Conservation (phyloP, 2,888 invertebrate species). For the Entomobrya proxima region DNA sequence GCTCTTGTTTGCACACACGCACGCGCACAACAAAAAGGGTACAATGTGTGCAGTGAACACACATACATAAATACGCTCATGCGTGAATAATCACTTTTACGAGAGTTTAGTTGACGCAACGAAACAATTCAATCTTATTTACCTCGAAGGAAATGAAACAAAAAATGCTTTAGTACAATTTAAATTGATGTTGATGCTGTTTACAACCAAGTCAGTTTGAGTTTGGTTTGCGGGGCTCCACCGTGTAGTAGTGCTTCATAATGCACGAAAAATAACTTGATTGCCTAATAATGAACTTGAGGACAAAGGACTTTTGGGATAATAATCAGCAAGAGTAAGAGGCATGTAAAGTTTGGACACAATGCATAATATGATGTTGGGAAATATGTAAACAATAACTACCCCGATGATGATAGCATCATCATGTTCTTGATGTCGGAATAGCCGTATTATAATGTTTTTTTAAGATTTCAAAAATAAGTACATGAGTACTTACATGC, state of each 20-base stretch:
- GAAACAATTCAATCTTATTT: constrained; percentile 10
- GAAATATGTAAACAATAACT: neutral
- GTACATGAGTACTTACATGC: no score
- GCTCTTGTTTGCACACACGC: neutral
- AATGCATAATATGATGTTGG: neutral
- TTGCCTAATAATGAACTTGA: constrained; percentile 49
- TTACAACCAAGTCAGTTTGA: no score
- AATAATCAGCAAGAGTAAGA: neutral
- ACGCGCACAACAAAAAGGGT: neutral
- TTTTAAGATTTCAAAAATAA: no score
- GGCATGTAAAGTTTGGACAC: neutral
- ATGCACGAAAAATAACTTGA: constrained; percentile 2
- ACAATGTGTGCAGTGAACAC: neutral
- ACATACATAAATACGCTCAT: neutral
- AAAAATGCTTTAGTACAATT: neutral
- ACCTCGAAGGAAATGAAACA: constrained; percentile 9
- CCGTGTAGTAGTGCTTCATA: neutral
- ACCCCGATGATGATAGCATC: neutral
- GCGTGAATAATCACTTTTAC: constrained; percentile 12
- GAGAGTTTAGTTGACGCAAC: neutral
- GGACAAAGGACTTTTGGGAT: neutral
- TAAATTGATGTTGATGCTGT: neutral
- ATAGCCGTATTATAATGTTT: no score
- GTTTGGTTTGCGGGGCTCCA: neutral
- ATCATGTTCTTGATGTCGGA: no score